Percentiles rank a stretch among this genome's conserved stretches.
These are phyloP conservation scores for Orussus abietinus DNA, from an alignment of 1,140 invertebrate genomes.

Conservation along the genomic window DNA sequence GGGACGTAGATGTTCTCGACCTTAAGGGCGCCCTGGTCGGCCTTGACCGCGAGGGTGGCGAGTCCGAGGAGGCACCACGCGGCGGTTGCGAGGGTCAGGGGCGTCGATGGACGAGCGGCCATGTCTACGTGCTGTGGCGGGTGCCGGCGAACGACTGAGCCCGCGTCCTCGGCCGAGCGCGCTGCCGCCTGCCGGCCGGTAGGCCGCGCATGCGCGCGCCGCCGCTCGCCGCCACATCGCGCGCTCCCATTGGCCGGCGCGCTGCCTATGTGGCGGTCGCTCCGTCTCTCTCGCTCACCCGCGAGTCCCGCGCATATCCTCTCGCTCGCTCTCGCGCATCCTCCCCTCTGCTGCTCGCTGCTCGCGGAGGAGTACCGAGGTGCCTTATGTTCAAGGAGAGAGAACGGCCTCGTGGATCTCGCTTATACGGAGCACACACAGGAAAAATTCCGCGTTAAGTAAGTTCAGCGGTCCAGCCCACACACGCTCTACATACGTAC, in stretches of 20 bases:
- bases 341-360: too few species aligned
- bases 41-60: slow-evolving; percentile 18
- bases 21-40: slow-evolving; percentile 63
- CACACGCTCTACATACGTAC: too few species aligned
- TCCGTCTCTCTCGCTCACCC: slow-evolving; percentile 3
- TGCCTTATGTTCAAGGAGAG: too few species aligned
- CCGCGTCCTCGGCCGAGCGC: neutral
- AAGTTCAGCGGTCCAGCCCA: too few species aligned
- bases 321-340: slow-evolving; percentile 16
- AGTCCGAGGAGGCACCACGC: slow-evolving; percentile 26
- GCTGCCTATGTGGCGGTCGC: slow-evolving; percentile 38
- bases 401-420: too few species aligned
- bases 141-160: slow-evolving; percentile 37
- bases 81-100: slow-evolving; percentile 18
- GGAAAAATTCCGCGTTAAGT: too few species aligned
- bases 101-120: slow-evolving; percentile 11
- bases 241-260: slow-evolving; percentile 52
- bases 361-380: too few species aligned
- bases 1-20: slow-evolving; percentile 75
- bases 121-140: slow-evolving; percentile 19
- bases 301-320: slow-evolving; percentile 17
- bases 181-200: too few species aligned
- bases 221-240: slow-evolving; percentile 46
- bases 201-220: slow-evolving; percentile 17
- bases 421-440: too few species aligned